Conservation (phyloP, 2,797 vertebrate species). For the Myotis pilosus region DNA sequence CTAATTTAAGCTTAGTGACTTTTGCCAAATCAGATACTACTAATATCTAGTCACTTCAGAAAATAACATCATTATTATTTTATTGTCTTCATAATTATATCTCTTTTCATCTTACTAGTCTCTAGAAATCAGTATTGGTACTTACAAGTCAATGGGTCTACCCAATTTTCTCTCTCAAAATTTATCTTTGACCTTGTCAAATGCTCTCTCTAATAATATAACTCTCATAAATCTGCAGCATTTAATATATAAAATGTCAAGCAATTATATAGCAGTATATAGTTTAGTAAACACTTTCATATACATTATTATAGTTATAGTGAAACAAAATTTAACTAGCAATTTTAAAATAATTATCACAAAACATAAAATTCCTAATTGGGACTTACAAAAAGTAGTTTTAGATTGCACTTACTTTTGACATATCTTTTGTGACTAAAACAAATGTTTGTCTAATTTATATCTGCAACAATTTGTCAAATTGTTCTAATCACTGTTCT, state of each 20-base stretch:
- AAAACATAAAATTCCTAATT: neutral
- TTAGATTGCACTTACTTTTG: constrained; percentile 50
- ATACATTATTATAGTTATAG: constrained; percentile 4
- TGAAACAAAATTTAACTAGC: neutral
- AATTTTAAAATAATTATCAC: neutral
- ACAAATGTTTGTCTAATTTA: constrained; percentile 71
- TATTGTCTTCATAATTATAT: neutral
- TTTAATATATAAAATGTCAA: neutral
- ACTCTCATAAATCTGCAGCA: neutral
- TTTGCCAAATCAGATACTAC: neutral
- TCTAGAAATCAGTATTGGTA: neutral
- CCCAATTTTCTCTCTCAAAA: neutral
- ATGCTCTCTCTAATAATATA: neutral
- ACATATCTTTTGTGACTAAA: constrained; percentile 68
- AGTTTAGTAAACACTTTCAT: neutral
- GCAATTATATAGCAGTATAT: neutral
- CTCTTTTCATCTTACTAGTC: neutral
- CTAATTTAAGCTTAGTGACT: neutral
- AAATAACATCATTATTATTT: neutral
- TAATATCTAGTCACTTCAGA: neutral
- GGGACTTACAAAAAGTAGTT: neutral
- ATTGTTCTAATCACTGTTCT: constrained; percentile 76
- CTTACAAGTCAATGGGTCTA: neutral
- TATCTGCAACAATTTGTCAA: constrained; percentile 75
- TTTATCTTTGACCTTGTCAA: neutral